These are phyloP conservation scores for Microtus oregoni DNA, from an alignment of 2,113 vertebrate genomes.

Conservation along the genomic window DNA sequence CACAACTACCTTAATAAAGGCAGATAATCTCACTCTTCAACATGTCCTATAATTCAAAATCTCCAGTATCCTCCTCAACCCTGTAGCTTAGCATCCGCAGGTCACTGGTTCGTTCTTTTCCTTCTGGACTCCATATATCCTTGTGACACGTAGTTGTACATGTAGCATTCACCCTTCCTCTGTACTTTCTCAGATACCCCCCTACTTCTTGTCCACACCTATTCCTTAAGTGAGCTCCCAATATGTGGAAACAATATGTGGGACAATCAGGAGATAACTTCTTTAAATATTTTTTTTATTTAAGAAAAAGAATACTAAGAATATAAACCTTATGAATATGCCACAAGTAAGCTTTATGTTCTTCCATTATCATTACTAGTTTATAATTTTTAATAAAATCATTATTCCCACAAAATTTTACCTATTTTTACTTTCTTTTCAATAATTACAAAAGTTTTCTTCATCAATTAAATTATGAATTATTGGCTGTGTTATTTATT, in stretches of 20 bases:
- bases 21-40: background rate
- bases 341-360: background rate
- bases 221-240: background rate
- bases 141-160: background rate
- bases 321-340: background rate
- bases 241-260: background rate
- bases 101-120: background rate
- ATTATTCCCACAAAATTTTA: background rate
- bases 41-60: background rate
- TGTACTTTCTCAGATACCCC: background rate
- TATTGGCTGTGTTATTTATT: background rate
- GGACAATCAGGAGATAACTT: background rate
- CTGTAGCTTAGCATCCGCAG: background rate
- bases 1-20: too few relatives aligned
- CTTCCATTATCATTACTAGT: background rate
- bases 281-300: background rate
- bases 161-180: background rate
- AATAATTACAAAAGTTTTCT: background rate
- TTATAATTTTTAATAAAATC: background rate
- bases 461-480: background rate
- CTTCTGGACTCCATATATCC: background rate
- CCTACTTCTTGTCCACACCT: fast-evolving
- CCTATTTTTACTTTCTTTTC: background rate
- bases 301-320: background rate
- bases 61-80: background rate